A percentile compares a stretch with the other conserved stretches of the same genome.
Evolutionary conservation across 2,113 vertebrate genomes (phyloP).

Genomic region (Spizaetus ornatus): DNA sequence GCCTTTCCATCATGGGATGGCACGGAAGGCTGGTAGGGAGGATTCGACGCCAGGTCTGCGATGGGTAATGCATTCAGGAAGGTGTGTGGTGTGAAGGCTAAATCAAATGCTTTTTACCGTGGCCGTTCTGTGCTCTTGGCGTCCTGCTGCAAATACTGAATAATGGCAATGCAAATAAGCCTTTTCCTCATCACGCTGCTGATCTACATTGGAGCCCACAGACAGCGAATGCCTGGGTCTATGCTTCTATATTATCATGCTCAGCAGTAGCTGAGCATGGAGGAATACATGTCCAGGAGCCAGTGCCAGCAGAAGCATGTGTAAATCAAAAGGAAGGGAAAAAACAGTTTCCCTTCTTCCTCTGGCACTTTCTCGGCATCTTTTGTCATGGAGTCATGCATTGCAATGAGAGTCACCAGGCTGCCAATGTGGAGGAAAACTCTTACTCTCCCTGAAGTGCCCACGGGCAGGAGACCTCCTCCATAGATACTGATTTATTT

Average conservation of each 20-base stretch:
- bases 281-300: background rate
- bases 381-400: background rate
- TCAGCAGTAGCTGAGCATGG: background rate
- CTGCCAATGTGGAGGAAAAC: background rate
- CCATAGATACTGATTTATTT: background rate
- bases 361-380: background rate
- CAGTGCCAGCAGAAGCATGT: background rate
- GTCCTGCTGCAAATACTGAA: background rate
- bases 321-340: background rate
- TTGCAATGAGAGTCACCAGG: background rate
- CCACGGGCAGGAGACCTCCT: background rate
- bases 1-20: background rate
- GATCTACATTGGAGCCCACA: background rate
- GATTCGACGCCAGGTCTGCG: background rate
- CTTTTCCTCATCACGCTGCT: background rate
- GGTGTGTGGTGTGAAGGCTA: background rate
- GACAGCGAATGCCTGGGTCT: background rate
- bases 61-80: background rate
- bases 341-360: background rate
- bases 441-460: background rate
- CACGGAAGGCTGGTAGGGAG: background rate
- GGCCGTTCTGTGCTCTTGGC: background rate
- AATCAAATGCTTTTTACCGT: background rate
- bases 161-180: background rate
- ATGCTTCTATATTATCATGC: background rate